Base-by-base conservation (phyloP, 2,888 invertebrate genomes). In the Lepidonotus clava region DNA sequence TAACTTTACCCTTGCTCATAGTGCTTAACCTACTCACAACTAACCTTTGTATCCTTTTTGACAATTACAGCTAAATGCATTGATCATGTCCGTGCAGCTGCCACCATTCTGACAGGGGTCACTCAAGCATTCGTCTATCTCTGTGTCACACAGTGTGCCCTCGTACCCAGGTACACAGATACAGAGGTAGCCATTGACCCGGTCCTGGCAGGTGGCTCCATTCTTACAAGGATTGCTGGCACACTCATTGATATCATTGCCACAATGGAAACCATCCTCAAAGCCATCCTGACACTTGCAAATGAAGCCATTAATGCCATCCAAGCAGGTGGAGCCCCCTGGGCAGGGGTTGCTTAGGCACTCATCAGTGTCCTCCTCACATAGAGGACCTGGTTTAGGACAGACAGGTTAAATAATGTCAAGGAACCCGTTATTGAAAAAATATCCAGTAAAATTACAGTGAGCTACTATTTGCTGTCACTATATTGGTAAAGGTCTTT, bases 221-320 rank as follows among this genome's bases (percentile, higher is more conserved):
- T 98, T 98, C 92, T 97, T 96, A 94, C 99, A 99, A 0, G 98
- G 98, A 94, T 97, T 97, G 21, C 98, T 97, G 94, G 98, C 98
- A 94, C 98, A 99, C 51, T 80, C 80, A 24, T 80, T 32, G 51
- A 80, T 80, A 18, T 80, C 80, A n/a, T n/a, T n/a, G n/a, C n/a
- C n/a, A n/a, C 90, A 90, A n/a, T 41, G 51, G 11, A 14, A 21
- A 11, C 18, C 83, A 21, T 24, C 28, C 24, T 76, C 67, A 24
- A 66, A 76, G 21, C 84, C 85, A 11, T 66, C 67, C 2, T 40
- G 38, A 67, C 85, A 85, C 18, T 34, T 34, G 21, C 51, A 51
- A 21, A 21, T 14, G 51, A 51, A 51, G 51, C 51, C 51, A 51
- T 51, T 51, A 21, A 51, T 21, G 14, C 21, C 14, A 51, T 51